A percentile compares a stretch with the other conserved stretches of the same genome.
phyloP scores from a whole-genome alignment of 2,888 invertebrate genomes.

The Galerucella calmariensis region DNA sequence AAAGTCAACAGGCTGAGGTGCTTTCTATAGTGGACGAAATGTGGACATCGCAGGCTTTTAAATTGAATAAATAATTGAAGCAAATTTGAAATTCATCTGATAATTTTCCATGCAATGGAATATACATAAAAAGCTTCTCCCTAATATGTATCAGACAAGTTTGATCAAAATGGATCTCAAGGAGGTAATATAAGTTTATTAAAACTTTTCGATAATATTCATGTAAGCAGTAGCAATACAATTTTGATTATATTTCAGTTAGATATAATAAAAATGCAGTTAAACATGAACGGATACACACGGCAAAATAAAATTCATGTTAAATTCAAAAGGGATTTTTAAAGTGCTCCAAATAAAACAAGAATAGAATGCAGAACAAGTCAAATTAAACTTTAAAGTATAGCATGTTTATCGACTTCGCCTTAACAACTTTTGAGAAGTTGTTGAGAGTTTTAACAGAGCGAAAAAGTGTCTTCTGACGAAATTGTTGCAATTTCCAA shows the following conservation, averaged over 20 bases:
- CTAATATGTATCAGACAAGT: too few species aligned
- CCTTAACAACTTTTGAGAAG: conserved; percentile 26
- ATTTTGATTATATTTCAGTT: neutral
- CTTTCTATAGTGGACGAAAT: too few species aligned
- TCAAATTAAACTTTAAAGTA: conserved; percentile 32
- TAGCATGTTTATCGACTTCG: conserved; percentile 30
- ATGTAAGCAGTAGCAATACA: neutral
- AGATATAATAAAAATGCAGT: neutral
- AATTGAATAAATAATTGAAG: too few species aligned
- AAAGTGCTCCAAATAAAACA: conserved; percentile 18
- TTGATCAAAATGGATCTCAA: neutral
- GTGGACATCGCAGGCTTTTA: too few species aligned
- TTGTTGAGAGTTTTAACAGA: conserved; percentile 24
- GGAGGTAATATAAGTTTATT: neutral
- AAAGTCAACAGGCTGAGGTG: too few species aligned
- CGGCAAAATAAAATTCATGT: conserved; percentile 13
- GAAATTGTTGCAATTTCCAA: conserved; percentile 12
- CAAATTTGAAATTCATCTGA: too few species aligned
- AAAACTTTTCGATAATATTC: neutral
- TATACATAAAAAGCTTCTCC: too few species aligned
- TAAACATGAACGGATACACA: neutral
- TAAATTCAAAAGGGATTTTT: conserved; percentile 12
- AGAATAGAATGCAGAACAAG: conserved; percentile 45
- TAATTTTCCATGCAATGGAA: too few species aligned
- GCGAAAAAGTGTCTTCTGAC: conserved; percentile 19